These are phyloP conservation scores for Myanophis thanlyinensis DNA, from an alignment of 2,113 vertebrate genomes.

Conservation along the genomic window DNA sequence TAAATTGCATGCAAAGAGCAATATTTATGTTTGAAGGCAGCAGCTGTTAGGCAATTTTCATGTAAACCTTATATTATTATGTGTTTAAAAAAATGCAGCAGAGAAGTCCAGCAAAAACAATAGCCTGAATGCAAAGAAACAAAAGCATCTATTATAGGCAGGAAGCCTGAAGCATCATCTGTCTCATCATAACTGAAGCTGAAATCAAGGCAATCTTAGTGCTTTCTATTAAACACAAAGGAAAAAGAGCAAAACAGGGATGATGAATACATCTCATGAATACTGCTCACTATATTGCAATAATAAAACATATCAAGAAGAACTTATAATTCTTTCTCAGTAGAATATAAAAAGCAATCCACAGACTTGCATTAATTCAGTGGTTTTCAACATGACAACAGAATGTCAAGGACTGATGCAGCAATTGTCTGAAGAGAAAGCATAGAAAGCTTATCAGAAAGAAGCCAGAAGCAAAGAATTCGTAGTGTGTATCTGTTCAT, in stretches of 20 bases:
- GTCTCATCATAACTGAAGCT: background rate
- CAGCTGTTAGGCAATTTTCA: background rate
- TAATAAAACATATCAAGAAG: background rate
- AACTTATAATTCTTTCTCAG: background rate
- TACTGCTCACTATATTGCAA: background rate
- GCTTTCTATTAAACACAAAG: background rate
- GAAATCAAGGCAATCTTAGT: background rate
- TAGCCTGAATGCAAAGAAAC: background rate
- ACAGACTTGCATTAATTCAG: background rate
- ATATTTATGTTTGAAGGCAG: background rate
- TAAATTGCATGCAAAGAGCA: background rate
- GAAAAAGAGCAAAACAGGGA: background rate
- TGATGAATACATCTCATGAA: background rate
- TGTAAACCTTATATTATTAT: background rate
- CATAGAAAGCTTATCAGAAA: background rate
- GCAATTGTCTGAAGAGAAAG: background rate
- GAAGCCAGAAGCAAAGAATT: background rate
- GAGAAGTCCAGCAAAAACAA: background rate
- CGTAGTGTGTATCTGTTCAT: background rate
- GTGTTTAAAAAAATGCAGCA: background rate
- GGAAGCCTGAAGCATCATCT: background rate
- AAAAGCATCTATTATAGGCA: background rate
- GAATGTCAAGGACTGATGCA: background rate
- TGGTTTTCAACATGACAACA: background rate
- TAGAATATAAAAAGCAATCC: background rate